These are phyloP conservation scores for Lytechinus variegatus DNA, from an alignment of 35 echinoderm and acorn worm genomes.

Conservation along the genomic window DNA sequence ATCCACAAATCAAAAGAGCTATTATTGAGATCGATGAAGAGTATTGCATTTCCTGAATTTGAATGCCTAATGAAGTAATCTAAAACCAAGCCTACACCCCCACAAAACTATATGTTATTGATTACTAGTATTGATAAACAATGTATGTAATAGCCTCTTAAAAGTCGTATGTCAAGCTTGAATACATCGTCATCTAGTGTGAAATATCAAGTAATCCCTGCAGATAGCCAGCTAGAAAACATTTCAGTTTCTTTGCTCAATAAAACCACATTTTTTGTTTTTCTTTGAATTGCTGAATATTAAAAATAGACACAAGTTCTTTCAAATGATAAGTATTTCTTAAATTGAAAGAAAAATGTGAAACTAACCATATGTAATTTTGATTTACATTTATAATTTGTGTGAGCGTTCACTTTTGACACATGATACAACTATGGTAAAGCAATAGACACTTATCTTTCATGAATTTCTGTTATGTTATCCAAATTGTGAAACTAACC, in stretches of 20 bases:
- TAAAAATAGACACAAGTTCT: too few species aligned
- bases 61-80: neutral
- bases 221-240: too few species aligned
- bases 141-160: neutral
- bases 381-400: too few species aligned
- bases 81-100: neutral
- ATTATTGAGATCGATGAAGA: neutral
- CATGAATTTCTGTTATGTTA: neutral
- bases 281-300: too few species aligned
- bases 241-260: too few species aligned
- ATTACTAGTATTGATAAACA: neutral
- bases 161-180: neutral
- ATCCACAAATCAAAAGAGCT: neutral
- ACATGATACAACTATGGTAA: too few species aligned
- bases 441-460: neutral
- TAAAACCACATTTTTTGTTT: too few species aligned
- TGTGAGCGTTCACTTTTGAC: too few species aligned
- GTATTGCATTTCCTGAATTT: neutral
- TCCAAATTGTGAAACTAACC: neutral
- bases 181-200: neutral
- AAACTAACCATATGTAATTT: too few species aligned
- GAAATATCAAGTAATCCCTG: too few species aligned
- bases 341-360: too few species aligned
- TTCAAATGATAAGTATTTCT: too few species aligned
- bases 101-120: neutral